Evolutionary conservation across 1,140 invertebrate genomes (phyloP).

Genomic region (Drosophila sechellia): DNA sequence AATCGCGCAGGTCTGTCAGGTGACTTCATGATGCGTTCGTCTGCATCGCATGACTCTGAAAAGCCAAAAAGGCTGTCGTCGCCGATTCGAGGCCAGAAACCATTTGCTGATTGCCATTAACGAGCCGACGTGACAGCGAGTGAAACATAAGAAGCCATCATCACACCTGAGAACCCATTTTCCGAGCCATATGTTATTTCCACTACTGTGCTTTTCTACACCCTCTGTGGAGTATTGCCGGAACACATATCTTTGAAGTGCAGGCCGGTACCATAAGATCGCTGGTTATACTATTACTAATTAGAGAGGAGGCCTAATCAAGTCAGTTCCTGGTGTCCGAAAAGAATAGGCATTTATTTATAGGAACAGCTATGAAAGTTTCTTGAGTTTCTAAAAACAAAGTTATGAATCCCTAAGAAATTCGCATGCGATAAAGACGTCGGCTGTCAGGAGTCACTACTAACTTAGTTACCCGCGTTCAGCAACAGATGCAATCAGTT

Average conservation of each 20-base stretch:
- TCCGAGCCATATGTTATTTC: not conserved
- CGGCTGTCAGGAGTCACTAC: constrained; percentile 17
- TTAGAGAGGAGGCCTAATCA: not conserved
- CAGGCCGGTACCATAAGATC: constrained; percentile 22
- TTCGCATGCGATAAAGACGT: constrained; percentile 27
- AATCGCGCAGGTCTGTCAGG: constrained; percentile 56
- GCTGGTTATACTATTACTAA: not conserved
- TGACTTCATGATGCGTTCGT: constrained; percentile 53
- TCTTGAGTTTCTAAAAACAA: no score
- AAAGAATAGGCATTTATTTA: not conserved
- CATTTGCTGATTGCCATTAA: constrained; percentile 55
- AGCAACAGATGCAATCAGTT: constrained; percentile 33
- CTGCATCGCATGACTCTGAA: constrained; percentile 56
- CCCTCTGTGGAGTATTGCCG: not conserved
- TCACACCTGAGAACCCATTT: constrained; percentile 22
- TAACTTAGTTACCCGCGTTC: constrained; percentile 13
- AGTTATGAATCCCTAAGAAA: no score
- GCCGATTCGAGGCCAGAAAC: constrained; percentile 55
- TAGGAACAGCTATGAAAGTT: not conserved
- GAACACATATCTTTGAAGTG: not conserved
- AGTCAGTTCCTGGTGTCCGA: not conserved
- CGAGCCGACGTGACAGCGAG: constrained; percentile 32
- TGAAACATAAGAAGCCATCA: constrained; percentile 40
- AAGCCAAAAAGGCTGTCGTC: constrained; percentile 26
- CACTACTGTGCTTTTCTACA: not conserved